Evolutionary conservation across 2,888 invertebrate genomes (phyloP), one percentile per base, ranked within the genome.

Genomic region (Blastobasis lacticolella): DNA sequence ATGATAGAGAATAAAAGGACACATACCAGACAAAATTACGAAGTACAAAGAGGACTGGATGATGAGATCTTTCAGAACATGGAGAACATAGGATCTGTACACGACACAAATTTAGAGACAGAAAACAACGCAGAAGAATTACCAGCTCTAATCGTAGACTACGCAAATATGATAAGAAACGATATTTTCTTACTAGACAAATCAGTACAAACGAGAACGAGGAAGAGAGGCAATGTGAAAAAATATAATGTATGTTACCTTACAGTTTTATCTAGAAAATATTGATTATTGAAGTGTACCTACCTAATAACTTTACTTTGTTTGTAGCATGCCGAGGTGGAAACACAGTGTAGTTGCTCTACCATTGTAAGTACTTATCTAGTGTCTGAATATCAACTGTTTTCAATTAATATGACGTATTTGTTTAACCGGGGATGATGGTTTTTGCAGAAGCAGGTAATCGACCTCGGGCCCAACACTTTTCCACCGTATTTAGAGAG

Each of bases 111-210:
- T 42, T 5, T n/a, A 10, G 42, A 75, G 10, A 57, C 66, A 0
- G 73, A 77, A 38, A 57, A 67, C 1, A 74, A 66, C 23, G 64
- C 75, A 3, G 78, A 81, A 54, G 78, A 78, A 48, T 59, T 83
- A n/a, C 77, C 85, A 1, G 77, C 75, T 1, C 69, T 82, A 8
- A 77, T 84, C 3, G 73, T 78, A 5, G 87, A 86, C 59, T 82
- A 86, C 56, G 85, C 83, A 1, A 82, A 87, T 53, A 78, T 82
- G 81, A 82, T 85, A 44, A 64, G 81, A 49, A 80, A 86, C 51
- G 82, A 87, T 52, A 79, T 85, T 2, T 76, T 84, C 53, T 64
- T 85, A 48, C 60, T 85, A 41, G 87, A 87, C 56, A 79, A 88
- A 56, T 84, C 86, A 5, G 76, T 85, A 6, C 78, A 87, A 67